Percentiles rank a stretch among this genome's conserved stretches.
Evolutionary conservation across 1,140 invertebrate species (phyloP).

Genomic region (Diprion similis): DNA sequence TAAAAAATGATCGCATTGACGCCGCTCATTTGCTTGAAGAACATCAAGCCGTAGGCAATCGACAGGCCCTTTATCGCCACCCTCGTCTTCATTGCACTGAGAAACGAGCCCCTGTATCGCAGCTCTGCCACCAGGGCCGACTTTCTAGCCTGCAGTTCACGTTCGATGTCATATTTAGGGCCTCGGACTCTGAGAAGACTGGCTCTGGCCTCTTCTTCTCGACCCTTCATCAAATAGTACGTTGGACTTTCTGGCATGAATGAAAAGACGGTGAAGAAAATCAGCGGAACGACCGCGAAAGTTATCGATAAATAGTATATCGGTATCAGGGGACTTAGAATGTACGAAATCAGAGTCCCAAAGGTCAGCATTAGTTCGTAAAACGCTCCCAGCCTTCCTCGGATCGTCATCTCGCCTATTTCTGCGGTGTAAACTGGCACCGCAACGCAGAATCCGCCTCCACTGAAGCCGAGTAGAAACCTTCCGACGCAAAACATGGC

Average conservation of each 20-base stretch:
- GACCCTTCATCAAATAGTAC: conserved; percentile 66
- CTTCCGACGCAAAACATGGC: conserved; percentile 75
- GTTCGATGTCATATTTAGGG: conserved; percentile 62
- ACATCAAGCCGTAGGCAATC: conserved; percentile 80
- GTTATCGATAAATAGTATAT: conserved; percentile 69
- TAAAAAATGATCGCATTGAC: conserved; percentile 90
- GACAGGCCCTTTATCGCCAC: conserved; percentile 72
- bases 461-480: conserved; percentile 75
- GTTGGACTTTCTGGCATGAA: conserved; percentile 76
- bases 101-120: conserved; percentile 61
- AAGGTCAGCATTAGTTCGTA: conserved; percentile 80
- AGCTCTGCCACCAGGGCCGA: conserved; percentile 63
- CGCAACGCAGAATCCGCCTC: conserved; percentile 78
- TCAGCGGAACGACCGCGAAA: conserved; percentile 70
- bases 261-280: conserved; percentile 67
- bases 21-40: conserved; percentile 86
- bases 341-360: conserved; percentile 76
- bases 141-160: conserved; percentile 67
- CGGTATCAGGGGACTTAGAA: conserved; percentile 62
- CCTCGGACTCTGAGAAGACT: conserved; percentile 60
- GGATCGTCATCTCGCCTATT: conserved; percentile 78
- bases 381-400: conserved; percentile 80
- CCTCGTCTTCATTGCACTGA: conserved; percentile 64
- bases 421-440: conserved; percentile 85
- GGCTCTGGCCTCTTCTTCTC: conserved; percentile 58